Conservation (phyloP, 2,888 invertebrate species). For the Nematopogon swammerdamellus region DNA sequence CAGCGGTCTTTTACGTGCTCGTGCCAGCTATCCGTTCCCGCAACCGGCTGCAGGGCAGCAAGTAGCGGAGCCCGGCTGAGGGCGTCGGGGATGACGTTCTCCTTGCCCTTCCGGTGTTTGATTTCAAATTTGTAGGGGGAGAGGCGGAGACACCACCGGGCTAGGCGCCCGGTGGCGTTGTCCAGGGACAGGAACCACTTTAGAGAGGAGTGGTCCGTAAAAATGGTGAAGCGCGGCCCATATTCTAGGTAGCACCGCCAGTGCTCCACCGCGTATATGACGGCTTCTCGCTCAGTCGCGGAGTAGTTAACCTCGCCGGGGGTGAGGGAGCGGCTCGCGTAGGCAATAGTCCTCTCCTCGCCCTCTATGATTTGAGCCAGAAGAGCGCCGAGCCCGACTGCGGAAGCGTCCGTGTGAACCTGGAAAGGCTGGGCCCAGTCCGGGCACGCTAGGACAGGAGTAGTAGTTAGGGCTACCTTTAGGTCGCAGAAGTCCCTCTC, state of each 20-base stretch:
- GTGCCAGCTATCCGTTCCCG: neutral
- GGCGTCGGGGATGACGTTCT: constrained; percentile 7
- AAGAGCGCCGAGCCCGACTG: neutral
- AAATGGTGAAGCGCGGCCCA: neutral
- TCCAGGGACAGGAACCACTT: constrained; percentile 9
- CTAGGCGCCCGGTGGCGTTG: constrained; percentile 3
- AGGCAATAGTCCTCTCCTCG: neutral
- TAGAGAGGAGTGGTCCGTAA: constrained; percentile 15
- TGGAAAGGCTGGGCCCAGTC: neutral
- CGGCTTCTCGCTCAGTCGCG: neutral
- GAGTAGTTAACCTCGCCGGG: neutral
- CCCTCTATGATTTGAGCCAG: neutral
- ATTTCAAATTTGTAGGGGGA: constrained; percentile 4
- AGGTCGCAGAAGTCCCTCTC: neutral
- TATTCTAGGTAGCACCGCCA: neutral
- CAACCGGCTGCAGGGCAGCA: neutral
- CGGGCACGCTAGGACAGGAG: neutral
- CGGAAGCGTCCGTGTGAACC: neutral
- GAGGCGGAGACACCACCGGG: constrained; percentile 4
- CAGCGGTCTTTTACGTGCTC: neutral
- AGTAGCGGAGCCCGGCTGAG: constrained; percentile 6
- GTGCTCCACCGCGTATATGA: neutral
- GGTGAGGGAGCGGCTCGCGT: neutral
- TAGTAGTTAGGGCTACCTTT: neutral
- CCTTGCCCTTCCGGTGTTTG: constrained; percentile 7